Conservation (phyloP, 2,797 vertebrate species). For the Siniperca obscura region DNA sequence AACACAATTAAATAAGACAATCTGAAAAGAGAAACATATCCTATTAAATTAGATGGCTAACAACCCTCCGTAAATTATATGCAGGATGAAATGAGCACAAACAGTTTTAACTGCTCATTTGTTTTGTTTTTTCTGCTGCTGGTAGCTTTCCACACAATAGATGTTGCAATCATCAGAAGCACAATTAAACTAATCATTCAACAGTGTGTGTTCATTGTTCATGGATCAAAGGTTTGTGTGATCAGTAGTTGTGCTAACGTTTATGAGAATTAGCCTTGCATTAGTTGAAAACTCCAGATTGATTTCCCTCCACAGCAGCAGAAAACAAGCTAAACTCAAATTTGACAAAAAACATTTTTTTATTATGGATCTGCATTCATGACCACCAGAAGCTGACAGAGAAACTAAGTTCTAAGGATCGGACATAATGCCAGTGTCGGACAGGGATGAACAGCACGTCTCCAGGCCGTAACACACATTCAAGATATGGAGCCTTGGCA, state of each 20-base stretch:
- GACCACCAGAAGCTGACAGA: conserved; percentile 99
- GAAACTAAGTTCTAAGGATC: conserved; percentile 93
- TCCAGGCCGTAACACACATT: conserved; percentile 91
- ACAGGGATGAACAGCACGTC: conserved; percentile 95
- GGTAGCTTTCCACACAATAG: conserved; percentile 61
- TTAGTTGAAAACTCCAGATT: conserved; percentile 46
- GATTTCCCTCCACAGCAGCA: conserved; percentile 28
- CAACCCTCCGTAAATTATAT: conserved; percentile 61
- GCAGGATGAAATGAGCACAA: conserved; percentile 64
- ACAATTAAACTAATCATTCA: conserved; percentile 69
- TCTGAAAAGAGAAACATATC: conserved; percentile 68
- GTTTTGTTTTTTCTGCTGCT: conserved; percentile 33
- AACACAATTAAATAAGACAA: conserved; percentile 75
- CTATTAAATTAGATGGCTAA: conserved; percentile 71
- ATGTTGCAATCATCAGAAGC: conserved; percentile 56
- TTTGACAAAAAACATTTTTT: background rate
- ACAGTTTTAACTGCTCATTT: conserved; percentile 60
- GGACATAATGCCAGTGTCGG: conserved; percentile 94
- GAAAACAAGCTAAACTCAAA: conserved; percentile 10
- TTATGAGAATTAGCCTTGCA: conserved; percentile 59
- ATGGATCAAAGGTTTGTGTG: conserved; percentile 64
- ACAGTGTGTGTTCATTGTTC: conserved; percentile 57
- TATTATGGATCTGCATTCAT: conserved; percentile 71
- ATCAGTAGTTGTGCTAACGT: conserved; percentile 48
- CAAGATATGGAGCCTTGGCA: conserved; percentile 84